A percentile compares a stretch with the other conserved stretches of the same genome.
These are phyloP conservation scores for Oscheius myriophilus DNA, from an alignment of 2,888 invertebrate genomes.

Conservation along the genomic window DNA sequence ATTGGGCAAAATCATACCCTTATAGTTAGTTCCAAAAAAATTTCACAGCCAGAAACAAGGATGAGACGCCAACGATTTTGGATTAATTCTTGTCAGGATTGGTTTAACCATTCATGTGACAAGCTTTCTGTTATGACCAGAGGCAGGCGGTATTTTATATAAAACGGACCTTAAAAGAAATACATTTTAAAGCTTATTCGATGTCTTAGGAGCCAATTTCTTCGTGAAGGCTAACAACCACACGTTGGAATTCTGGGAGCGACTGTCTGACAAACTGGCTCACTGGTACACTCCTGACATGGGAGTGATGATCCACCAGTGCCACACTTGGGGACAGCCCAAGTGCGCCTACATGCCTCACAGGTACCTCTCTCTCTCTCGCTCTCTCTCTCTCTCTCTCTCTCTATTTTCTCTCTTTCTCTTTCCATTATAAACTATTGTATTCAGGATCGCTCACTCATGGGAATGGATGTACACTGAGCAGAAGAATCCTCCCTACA, in stretches of 20 bases:
- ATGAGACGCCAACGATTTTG: no score
- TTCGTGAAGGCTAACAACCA: slow-evolving; percentile 67
- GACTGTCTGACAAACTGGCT: slow-evolving; percentile 63
- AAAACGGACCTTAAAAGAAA: no score
- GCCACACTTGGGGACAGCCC: slow-evolving; percentile 67
- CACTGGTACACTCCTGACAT: slow-evolving; percentile 70
- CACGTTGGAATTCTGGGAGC: slow-evolving; percentile 67
- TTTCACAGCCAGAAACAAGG: no score
- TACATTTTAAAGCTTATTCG: not conserved
- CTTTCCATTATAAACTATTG: not conserved
- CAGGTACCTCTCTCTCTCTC: slow-evolving; percentile 45
- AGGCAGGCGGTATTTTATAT: no score
- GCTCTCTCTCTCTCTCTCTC: no score
- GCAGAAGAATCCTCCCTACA: slow-evolving; percentile 66
- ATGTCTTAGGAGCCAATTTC: slow-evolving; percentile 66
- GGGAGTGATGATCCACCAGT: slow-evolving; percentile 70
- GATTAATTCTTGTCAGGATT: no score
- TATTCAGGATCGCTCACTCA: slow-evolving; percentile 62
- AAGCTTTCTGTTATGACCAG: no score
- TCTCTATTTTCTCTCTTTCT: no score
- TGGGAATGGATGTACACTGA: slow-evolving; percentile 71
- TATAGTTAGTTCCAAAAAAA: no score
- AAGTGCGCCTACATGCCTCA: slow-evolving; percentile 68
- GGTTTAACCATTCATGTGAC: no score
- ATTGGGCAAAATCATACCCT: no score